Conservation (phyloP, 1,140 invertebrate genomes). For the Anastrepha ludens region DNA sequence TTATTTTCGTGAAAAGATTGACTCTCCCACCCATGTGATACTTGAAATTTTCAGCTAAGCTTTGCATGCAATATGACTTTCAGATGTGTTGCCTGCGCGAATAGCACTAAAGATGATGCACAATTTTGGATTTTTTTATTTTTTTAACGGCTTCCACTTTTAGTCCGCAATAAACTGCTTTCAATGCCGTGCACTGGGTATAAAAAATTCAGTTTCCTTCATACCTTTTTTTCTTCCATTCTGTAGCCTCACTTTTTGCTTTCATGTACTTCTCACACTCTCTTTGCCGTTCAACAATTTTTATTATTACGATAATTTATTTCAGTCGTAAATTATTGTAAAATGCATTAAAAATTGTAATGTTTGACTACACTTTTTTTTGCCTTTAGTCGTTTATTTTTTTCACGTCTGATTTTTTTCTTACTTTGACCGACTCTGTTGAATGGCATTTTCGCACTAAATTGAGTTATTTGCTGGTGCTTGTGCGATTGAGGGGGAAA, state of each 20-base stretch:
- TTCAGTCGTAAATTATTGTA: constrained; percentile 53
- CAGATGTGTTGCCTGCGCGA: no score
- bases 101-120: no score
- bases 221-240: not conserved
- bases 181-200: not conserved
- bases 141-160: no score
- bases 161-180: no score
- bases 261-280: not conserved
- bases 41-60: no score
- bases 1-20: no score
- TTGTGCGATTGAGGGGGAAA: not conserved
- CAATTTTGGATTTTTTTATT: no score
- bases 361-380: constrained; percentile 39
- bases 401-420: not conserved
- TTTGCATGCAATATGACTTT: no score
- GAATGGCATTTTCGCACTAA: constrained; percentile 53
- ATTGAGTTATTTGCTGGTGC: constrained; percentile 44
- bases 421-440: not conserved
- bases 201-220: not conserved
- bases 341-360: constrained; percentile 53
- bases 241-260: not conserved
- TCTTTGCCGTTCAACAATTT: constrained; percentile 32
- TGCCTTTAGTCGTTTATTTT: not conserved
- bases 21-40: no score
- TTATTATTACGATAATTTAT: constrained; percentile 53